Evolutionary conservation across 2,113 vertebrate species (phyloP).

Genomic region (Pedetes capensis): DNA sequence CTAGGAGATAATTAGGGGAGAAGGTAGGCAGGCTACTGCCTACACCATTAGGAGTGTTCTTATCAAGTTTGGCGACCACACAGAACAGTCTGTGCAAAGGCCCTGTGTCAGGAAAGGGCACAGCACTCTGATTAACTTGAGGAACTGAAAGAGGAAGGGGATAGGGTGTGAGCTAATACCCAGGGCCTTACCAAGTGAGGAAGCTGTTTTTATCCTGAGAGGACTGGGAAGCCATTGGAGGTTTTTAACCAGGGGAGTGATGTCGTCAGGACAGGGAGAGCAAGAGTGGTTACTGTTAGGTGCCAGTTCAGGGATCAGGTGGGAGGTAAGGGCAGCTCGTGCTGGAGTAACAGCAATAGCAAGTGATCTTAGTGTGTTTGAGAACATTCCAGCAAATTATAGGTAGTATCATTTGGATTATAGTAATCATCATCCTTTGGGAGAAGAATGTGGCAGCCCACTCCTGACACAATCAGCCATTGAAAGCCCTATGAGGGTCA

Average conservation of each 20-base stretch:
- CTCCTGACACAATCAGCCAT: no score
- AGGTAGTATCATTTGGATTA: not conserved
- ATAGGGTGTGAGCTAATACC: not conserved
- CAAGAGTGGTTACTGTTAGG: not conserved
- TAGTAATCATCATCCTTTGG: no score
- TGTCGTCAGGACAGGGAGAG: not conserved
- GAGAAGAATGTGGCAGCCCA: no score
- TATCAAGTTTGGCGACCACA: not conserved
- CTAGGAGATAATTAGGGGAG: not conserved
- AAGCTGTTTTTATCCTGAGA: not conserved
- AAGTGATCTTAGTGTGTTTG: not conserved
- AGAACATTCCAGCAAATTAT: not conserved
- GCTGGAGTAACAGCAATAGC: not conserved
- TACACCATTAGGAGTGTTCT: not conserved
- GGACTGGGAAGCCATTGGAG: not conserved
- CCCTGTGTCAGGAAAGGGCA: not conserved
- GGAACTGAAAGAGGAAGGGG: not conserved
- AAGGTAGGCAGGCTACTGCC: not conserved
- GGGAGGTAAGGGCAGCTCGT: not conserved
- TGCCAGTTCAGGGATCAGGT: not conserved
- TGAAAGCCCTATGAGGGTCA: no score
- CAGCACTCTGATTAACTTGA: not conserved
- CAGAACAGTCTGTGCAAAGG: not conserved
- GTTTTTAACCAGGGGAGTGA: not conserved
- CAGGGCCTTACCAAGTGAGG: not conserved